Percentiles rank a stretch among this genome's conserved stretches.
Evolutionary conservation across 2,113 vertebrate species (phyloP).

Genomic region (Caranx ignobilis): DNA sequence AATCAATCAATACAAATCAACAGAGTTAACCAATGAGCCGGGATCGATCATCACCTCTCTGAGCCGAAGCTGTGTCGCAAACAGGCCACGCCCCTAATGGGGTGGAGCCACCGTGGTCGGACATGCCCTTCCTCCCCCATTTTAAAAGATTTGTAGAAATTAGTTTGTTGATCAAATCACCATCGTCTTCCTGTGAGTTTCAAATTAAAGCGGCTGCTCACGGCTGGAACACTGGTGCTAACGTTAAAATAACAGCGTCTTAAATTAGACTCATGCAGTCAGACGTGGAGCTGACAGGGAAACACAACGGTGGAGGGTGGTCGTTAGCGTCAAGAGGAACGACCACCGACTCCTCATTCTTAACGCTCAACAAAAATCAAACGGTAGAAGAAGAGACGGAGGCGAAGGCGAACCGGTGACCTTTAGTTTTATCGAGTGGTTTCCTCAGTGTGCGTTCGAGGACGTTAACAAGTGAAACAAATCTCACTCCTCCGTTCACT

Average conservation of each 20-base stretch:
- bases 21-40: neutral
- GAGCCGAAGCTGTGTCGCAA: neutral
- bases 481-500: neutral
- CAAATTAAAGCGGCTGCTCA: too few relatives aligned
- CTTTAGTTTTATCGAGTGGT: neutral
- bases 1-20: neutral
- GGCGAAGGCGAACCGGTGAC: too few relatives aligned
- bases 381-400: neutral
- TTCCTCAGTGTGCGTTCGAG: slow-evolving; percentile 4
- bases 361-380: neutral
- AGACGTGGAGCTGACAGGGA: too few relatives aligned
- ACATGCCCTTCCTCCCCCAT: neutral
- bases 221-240: too few relatives aligned
- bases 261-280: too few relatives aligned
- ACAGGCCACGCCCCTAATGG: neutral
- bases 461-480: neutral
- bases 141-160: too few relatives aligned
- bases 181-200: too few relatives aligned
- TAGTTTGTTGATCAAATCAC: too few relatives aligned
- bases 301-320: too few relatives aligned
- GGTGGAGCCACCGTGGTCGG: neutral
- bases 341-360: neutral
- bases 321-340: too few relatives aligned
- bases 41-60: neutral
- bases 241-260: too few relatives aligned